Conservation (phyloP, 2,888 invertebrate species). For the Ophion ventricosus region DNA sequence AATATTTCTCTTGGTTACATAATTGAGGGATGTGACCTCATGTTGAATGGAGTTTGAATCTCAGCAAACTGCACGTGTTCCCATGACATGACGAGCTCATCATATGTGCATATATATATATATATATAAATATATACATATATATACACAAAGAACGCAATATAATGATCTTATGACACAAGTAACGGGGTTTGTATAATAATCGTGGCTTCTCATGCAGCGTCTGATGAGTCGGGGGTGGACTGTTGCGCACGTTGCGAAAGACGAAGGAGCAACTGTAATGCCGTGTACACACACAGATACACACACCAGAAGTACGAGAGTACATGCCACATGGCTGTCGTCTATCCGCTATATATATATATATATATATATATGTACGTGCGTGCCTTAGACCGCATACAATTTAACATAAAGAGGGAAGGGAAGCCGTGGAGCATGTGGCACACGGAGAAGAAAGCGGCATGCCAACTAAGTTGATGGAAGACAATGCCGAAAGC, state of each 20-base stretch:
- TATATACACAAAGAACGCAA: background rate
- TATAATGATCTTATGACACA: slow-evolving; percentile 33
- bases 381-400: slow-evolving; percentile 16
- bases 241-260: slow-evolving; percentile 33
- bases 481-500: slow-evolving; percentile 66
- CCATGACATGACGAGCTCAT: background rate
- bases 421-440: slow-evolving; percentile 42
- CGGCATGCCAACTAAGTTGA: slow-evolving; percentile 58
- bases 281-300: slow-evolving; percentile 24
- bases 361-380: background rate
- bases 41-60: slow-evolving; percentile 16
- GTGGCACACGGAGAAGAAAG: slow-evolving; percentile 38
- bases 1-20: slow-evolving; percentile 1
- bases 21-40: background rate
- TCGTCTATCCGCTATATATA: slow-evolving; percentile 4
- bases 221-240: slow-evolving; percentile 36
- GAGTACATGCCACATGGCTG: slow-evolving; percentile 14
- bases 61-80: background rate
- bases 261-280: slow-evolving; percentile 32
- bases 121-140: background rate
- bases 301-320: slow-evolving; percentile 14
- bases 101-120: background rate
- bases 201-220: slow-evolving; percentile 41
- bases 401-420: slow-evolving; percentile 56
- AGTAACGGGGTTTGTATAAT: slow-evolving; percentile 19